Conservation (phyloP, 2,113 vertebrate genomes). For the Pica pica region DNA sequence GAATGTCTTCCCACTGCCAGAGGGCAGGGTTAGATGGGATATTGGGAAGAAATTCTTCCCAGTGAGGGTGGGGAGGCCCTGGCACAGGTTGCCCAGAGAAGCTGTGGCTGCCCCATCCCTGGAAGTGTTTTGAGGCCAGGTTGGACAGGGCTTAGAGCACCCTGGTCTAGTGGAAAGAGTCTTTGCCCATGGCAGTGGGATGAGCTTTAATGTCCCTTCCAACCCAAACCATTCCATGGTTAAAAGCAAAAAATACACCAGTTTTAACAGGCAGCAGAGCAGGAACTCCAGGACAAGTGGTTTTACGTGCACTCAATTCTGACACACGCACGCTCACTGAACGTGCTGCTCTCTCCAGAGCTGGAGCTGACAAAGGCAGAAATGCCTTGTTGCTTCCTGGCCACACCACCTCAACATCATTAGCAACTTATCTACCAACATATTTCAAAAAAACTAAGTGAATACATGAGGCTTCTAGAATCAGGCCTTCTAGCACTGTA, state of each 20-base stretch:
- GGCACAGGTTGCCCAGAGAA: neutral
- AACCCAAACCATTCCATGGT: neutral
- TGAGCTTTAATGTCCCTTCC: neutral
- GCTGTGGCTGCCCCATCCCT: neutral
- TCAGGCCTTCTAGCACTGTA: neutral
- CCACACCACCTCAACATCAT: neutral
- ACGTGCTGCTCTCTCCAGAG: fast-evolving
- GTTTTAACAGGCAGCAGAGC: neutral
- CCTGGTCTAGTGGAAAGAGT: neutral
- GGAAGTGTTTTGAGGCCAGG: neutral
- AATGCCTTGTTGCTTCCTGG: neutral
- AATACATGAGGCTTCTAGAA: neutral
- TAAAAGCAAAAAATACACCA: neutral
- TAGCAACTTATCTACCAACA: neutral
- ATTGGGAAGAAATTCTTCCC: neutral
- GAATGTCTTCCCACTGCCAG: neutral
- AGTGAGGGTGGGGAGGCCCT: neutral
- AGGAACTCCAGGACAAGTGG: neutral
- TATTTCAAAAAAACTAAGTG: neutral
- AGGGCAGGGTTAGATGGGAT: neutral
- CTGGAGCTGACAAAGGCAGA: neutral
- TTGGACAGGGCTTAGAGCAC: neutral
- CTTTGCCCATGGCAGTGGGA: neutral
- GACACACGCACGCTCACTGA: fast-evolving
- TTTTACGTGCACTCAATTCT: fast-evolving